Evolutionary conservation across 2,888 invertebrate genomes (phyloP), one percentile per base, ranked within the genome.

Genomic region (Laothoe populi): DNA sequence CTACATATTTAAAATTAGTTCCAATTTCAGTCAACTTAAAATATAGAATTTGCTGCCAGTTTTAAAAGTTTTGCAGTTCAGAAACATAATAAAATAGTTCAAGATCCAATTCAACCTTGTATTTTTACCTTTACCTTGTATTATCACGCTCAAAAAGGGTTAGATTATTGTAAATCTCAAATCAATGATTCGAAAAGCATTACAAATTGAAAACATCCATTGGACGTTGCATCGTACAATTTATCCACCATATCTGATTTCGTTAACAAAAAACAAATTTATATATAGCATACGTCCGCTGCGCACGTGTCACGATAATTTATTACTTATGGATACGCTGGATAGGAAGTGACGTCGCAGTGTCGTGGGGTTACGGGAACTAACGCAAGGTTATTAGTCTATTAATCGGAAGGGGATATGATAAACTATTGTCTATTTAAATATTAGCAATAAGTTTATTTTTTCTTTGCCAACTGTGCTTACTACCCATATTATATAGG

Each of bases 281-380:
- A 78, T 71, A 70, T 69, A 66, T 76, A 77, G 71, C 57, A 60
- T 60, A 71, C 78, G 75, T 78, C 78, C 78, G 78, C 61, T 68
- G 31, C 42, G 72, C 74, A 79, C 79, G 79, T 79, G 79, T 73
- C 75, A 68, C 68, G 70, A 71, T 72, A 73, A 74, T 76, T 74
- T 76, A 79, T 74, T 70, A 70, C 64, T 64, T 71, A 70, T 67
- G 64, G 72, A 42, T 26, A 59, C 44, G 48, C 40, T 38, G 58
- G 44, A 44, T 49, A 42, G 59, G 49, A 64, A 44, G 48, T 49
- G 57, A 31, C 35, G 10, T 26, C 21, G n/a, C 1, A n/a, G n/a
- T n/a, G 53, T 7, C 19, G 31, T 16, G 23, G 23, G 46, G n/a
- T 45, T 44, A 44, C 16, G 38, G 46, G n/a, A 23, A 46, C 21